Evolutionary conservation across 2,113 vertebrate genomes (phyloP), one percentile per base, ranked within the genome.

Genomic region (Lucifuga dentata): DNA sequence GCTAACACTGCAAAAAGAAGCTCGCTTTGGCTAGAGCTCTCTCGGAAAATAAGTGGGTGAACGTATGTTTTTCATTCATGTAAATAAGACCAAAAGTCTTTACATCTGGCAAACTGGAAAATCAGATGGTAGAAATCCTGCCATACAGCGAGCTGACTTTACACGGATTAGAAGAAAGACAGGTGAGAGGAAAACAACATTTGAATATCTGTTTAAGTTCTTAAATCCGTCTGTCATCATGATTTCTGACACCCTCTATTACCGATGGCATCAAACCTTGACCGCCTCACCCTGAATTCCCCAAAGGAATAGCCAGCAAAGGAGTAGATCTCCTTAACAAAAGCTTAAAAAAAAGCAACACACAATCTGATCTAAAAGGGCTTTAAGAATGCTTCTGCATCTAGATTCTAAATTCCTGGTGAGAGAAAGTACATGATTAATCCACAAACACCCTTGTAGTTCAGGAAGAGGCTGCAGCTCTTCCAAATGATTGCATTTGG

Each of bases 241-340:
- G 11, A 49, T 51, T 24, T 16, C 45, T 8, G 52, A 81, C 59
- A 36, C 26, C 58, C 32, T 32, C 5, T 24, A 49, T 62, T 56
- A 55, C 24, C 32, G 62, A 81, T 11, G 68, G 84, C 88, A 90
- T 88, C 85, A 90, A 90, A 87, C 85, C 81, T 40, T 82, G 83
- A 87, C 83, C 76, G 56, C 83, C 85, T 79, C 63, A 85, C 79
- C 85, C 86, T 89, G 86, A 89, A 90, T 80, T 78, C 72, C 64
- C 74, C 56, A 67, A 50, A 80, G 56, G 61, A 85, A 86, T 60
- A 87, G 70, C 80, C 76, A 86, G 73, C 77, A 70, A 84, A 87
- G 66, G 80, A 84, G 64, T 69, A 70, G 32, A 79, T 32, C 74
- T 80, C 76, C 62, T 62, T 19, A 62, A 84, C 55, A 81, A 69